Evolutionary conservation across 2,888 invertebrate species (phyloP), one percentile per base, ranked within the genome.

Genomic region (Polia nebulosa): DNA sequence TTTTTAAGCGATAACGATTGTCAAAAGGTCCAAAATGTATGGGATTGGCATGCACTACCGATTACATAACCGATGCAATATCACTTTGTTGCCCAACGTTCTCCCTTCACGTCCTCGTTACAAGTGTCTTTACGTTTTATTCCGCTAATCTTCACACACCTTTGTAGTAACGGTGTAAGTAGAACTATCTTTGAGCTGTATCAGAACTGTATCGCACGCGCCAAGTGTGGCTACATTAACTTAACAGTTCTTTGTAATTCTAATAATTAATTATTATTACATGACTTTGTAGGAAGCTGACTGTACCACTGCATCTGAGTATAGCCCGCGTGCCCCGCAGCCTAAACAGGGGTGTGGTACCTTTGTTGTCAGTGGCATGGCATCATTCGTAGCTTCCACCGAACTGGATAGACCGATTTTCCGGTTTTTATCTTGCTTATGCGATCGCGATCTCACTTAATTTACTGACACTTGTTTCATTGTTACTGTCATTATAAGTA

Each of bases 181-280:
- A 61, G 61, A 61, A 53, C 25, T 74, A 62, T 73, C 72, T 72
- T 52, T 5, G 27, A 52, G 57, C 69, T 41, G 41, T 75, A 69
- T 69, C 56, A 29, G 41, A 34, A 61, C 39, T 57, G 76, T 76
- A 73, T 44, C 34, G 27, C 61, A 34, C 56, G 52, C 52, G 34
- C 68, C 57, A 72, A 29, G 45, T 64, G 60, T 68, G 32, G 22
- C 11, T 68, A 66, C 67, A 39, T 53, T 52, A 41, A 61, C 29
- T 75, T 63, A 44, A 27, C 58, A 59, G 58, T 59, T 49, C 36
- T n/a, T 49, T 49, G 32, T 55, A 22, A 66, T 53, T 73, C 11
- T 59, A 36, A 22, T 22, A 27, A 13, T 20, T 27, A 51, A 34
- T 45, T 36, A 65, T 53, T 55, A 36, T 49, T 34, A 25, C 15